These are phyloP conservation scores for Trypoxylus dichotomus DNA, from an alignment of 1,140 invertebrate genomes.

Conservation along the genomic window DNA sequence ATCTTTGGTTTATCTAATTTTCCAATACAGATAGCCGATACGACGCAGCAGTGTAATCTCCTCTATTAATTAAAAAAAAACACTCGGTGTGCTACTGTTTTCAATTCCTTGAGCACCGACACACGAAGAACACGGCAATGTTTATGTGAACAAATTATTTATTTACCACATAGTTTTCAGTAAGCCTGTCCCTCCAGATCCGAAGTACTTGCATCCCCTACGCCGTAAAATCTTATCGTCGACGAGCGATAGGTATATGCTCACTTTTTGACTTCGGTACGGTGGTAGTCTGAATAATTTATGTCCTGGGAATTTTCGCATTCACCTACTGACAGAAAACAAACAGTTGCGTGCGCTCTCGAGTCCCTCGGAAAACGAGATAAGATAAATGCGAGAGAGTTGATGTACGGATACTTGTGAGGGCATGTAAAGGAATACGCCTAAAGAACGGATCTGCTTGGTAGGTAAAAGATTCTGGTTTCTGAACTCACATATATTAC, in stretches of 20 bases:
- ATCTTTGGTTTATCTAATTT: too few relatives aligned
- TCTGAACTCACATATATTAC: not conserved
- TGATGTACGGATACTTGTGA: not conserved
- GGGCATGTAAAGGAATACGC: not conserved
- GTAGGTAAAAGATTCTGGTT: constrained; percentile 2
- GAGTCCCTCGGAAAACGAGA: not conserved
- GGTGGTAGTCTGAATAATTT: constrained; percentile 9
- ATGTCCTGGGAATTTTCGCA: constrained; percentile 15
- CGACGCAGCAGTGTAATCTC: too few relatives aligned
- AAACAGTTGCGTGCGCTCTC: not conserved
- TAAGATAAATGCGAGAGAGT: constrained; percentile 5
- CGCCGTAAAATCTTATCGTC: not conserved
- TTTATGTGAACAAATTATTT: constrained; percentile 15
- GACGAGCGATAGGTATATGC: not conserved
- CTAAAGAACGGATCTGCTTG: not conserved
- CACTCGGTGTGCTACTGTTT: too few relatives aligned
- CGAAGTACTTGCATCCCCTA: not conserved
- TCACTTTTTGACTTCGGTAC: not conserved
- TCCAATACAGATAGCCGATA: too few relatives aligned
- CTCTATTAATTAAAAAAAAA: too few relatives aligned
- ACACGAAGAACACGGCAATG: not conserved
- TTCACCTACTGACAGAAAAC: constrained; percentile 20
- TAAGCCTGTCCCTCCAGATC: not conserved
- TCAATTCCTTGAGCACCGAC: not conserved
- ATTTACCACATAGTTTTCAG: constrained; percentile 2